These are phyloP conservation scores for Sciurus niger DNA, from an alignment of 2,113 vertebrate species.

Conservation along the genomic window DNA sequence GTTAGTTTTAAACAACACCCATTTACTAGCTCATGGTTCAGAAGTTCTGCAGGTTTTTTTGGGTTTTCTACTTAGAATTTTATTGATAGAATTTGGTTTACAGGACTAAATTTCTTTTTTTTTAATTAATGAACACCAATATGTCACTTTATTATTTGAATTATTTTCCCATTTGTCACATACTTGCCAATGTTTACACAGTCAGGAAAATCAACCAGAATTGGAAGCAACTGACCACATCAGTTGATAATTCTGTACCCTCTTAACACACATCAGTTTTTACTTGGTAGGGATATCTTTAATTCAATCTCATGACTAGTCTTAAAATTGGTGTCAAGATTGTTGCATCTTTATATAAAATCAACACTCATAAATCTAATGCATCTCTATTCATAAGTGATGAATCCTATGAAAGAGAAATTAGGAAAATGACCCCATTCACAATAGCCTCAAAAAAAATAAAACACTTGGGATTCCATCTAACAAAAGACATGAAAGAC, in stretches of 20 bases:
- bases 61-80: not conserved
- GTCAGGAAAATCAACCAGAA: constrained; percentile 86
- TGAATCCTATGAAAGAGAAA: too few relatives aligned
- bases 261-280: constrained; percentile 80
- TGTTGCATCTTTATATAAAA: constrained; percentile 84
- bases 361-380: too few relatives aligned
- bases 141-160: constrained; percentile 88
- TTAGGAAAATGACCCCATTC: too few relatives aligned
- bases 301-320: constrained; percentile 83
- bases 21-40: not conserved
- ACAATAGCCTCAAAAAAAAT: too few relatives aligned
- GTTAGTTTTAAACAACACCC: not conserved
- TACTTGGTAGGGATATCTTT: constrained; percentile 77
- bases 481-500: too few relatives aligned
- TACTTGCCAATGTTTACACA: constrained; percentile 87
- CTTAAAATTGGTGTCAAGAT: constrained; percentile 89
- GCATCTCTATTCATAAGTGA: too few relatives aligned
- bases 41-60: not conserved
- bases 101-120: not conserved
- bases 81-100: not conserved
- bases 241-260: constrained; percentile 85
- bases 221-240: constrained; percentile 84
- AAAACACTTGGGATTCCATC: too few relatives aligned
- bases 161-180: constrained; percentile 86
- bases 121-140: constrained; percentile 75